Evolutionary conservation across 2,797 vertebrate genomes (phyloP), one percentile per base, ranked within the genome.

Genomic region (Simalia tracyae): DNA sequence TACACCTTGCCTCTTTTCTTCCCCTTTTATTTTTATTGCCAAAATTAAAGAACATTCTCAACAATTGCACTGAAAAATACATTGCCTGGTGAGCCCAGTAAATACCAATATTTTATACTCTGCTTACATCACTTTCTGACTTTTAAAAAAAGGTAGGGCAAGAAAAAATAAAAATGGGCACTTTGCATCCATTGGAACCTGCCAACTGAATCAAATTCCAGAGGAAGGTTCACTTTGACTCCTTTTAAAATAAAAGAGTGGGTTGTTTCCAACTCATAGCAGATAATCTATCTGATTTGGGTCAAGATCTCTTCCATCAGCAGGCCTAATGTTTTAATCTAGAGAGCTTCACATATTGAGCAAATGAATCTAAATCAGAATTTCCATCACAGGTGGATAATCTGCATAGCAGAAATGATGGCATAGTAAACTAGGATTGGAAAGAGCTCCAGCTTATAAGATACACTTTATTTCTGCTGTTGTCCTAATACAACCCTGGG

Each of bases 31-130:
- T 97, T 97, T 97, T 97, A 98, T 96, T 96, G 96, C 97, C 88
- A 93, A 97, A 97, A 97, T 98, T 97, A 97, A 96, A 95, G 86
- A 93, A 95, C 94, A 94, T 95, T 95, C 95, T 97, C 96, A 95
- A 97, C 97, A 97, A 97, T 97, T 93, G 86, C 95, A 96, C 96
- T 94, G 96, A 97, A 97, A 97, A 95, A 97, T 97, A 97, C 96
- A 97, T 97, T 97, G 93, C 94, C 95, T n/a, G 95, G 94, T 66
- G 95, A 97, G 96, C 95, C 96, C 93, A 94, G 96, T 97, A 97
- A 97, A 97, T 95, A 97, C 94, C 94, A 93, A 94, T 93, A 91
- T 94, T 97, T 96, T 92, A 96, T 64, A 94, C 93, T 97, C 92
- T 66, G 94, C 96, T 97, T 96, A 96, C 94, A 92, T 95, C 92